Percentiles rank a stretch among this genome's conserved stretches.
Evolutionary conservation across 2,888 invertebrate species (phyloP).

Genomic region (Rhogogaster chlorosoma): DNA sequence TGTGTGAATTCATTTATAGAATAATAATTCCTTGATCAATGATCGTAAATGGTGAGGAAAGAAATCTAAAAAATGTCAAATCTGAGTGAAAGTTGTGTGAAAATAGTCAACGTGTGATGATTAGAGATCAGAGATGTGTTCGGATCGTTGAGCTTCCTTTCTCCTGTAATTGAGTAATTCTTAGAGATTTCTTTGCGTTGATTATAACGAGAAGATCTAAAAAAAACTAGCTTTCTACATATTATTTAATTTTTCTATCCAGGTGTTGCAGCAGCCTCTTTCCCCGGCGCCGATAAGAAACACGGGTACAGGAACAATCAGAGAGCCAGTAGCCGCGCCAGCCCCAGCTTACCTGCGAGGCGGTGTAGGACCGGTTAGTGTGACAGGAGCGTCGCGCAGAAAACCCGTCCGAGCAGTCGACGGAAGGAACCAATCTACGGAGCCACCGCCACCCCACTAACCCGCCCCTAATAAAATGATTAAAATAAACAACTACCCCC

Average conservation of each 20-base stretch:
- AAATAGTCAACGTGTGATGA: too few species aligned
- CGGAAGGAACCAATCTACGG: slow-evolving; percentile 78
- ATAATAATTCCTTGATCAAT: too few species aligned
- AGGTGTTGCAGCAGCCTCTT: slow-evolving; percentile 75
- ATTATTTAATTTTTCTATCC: background rate
- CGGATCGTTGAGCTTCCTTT: too few species aligned
- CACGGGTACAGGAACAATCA: slow-evolving; percentile 75
- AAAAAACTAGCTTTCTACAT: background rate
- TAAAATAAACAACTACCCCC: slow-evolving; percentile 19
- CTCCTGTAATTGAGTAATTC: background rate
- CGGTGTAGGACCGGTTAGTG: slow-evolving; percentile 74
- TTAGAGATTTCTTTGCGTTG: background rate
- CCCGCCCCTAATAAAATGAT: slow-evolving; percentile 63
- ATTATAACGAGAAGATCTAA: too few species aligned
- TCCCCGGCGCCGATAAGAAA: slow-evolving; percentile 72
- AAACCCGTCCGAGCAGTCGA: slow-evolving; percentile 78
- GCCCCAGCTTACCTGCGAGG: slow-evolving; percentile 72
- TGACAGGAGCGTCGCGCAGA: slow-evolving; percentile 76
- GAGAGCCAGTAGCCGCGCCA: slow-evolving; percentile 74
- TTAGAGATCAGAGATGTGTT: too few species aligned
- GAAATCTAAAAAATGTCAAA: too few species aligned
- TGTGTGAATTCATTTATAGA: too few species aligned
- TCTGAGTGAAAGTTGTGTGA: too few species aligned
- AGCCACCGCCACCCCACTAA: slow-evolving; percentile 79
- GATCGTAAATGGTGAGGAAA: too few species aligned